phyloP scores from a whole-genome alignment of 2,797 vertebrate genomes.

The Pterois miles region DNA sequence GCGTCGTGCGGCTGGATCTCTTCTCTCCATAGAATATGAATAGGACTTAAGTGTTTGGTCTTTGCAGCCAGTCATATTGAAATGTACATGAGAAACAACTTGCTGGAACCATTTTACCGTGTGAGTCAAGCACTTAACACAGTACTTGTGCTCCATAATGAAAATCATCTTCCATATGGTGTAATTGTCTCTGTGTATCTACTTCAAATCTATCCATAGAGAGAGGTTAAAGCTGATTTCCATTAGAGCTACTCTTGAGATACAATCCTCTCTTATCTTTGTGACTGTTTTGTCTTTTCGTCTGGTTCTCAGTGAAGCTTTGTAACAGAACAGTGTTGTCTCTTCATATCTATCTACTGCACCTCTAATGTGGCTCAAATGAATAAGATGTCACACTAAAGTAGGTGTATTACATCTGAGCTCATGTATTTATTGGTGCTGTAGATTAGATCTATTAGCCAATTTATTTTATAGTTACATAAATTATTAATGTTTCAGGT shows the following conservation, averaged over 20 bases:
- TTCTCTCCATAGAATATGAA: background rate
- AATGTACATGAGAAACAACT: background rate
- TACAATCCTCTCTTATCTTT: background rate
- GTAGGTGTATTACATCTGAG: background rate
- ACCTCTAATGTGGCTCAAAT: background rate
- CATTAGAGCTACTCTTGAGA: background rate
- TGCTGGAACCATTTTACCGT: background rate
- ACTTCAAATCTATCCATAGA: background rate
- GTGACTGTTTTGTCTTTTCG: background rate
- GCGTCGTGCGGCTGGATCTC: background rate
- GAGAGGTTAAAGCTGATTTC: background rate
- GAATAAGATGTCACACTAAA: background rate
- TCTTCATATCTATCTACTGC: background rate
- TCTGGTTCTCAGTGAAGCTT: background rate
- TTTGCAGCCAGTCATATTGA: background rate
- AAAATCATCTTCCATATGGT: slow-evolving; percentile 26
- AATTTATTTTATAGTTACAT: background rate
- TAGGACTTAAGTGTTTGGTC: background rate
- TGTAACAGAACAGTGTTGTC: background rate
- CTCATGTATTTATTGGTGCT: background rate
- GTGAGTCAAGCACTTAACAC: background rate
- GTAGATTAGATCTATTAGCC: background rate
- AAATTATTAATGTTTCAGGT: background rate
- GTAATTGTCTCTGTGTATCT: background rate
- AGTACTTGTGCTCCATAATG: background rate